Percentiles rank a stretch among this genome's conserved stretches.
These are phyloP conservation scores for Melinaea marsaeus DNA, from an alignment of 2,888 invertebrate species.

Conservation along the genomic window DNA sequence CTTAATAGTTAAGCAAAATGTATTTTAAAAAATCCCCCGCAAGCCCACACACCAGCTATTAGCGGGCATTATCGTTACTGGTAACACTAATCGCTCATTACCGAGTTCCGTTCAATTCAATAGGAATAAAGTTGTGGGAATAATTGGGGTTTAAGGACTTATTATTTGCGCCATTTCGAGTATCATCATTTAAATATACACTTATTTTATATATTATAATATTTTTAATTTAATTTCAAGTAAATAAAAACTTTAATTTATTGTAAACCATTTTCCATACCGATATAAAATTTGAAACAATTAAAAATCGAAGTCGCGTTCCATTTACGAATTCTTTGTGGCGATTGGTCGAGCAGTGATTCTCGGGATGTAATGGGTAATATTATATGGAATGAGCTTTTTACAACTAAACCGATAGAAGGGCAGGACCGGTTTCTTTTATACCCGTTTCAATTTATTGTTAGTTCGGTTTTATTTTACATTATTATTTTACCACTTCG, in stretches of 20 bases:
- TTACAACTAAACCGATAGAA: slow-evolving; percentile 73
- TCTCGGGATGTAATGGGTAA: slow-evolving; percentile 74
- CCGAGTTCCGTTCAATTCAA: slow-evolving; percentile 52
- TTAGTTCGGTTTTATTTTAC: slow-evolving; percentile 63
- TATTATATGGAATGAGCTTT: slow-evolving; percentile 75
- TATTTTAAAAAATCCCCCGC: slow-evolving; percentile 33
- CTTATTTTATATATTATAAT: slow-evolving; percentile 8
- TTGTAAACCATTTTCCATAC: slow-evolving; percentile 31
- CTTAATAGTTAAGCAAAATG: slow-evolving; percentile 20
- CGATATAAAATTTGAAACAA: slow-evolving; percentile 59
- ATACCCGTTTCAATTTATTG: slow-evolving; percentile 67
- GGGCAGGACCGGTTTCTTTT: slow-evolving; percentile 69
- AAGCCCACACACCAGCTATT: slow-evolving; percentile 63
- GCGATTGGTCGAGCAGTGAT: slow-evolving; percentile 67
- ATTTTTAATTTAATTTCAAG: slow-evolving; percentile 8
- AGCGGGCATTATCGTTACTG: slow-evolving; percentile 70
- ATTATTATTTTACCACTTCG: slow-evolving; percentile 63
- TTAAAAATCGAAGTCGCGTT: slow-evolving; percentile 70
- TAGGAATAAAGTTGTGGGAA: slow-evolving; percentile 47
- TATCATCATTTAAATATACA: background rate
- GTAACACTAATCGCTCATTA: slow-evolving; percentile 76
- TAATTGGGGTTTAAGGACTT: slow-evolving; percentile 36
- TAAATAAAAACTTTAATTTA: slow-evolving; percentile 14
- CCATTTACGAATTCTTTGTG: slow-evolving; percentile 64
- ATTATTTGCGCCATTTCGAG: slow-evolving; percentile 24